These are phyloP conservation scores for Acipenser ruthenus DNA, from an alignment of 2,797 vertebrate genomes.

Conservation along the genomic window DNA sequence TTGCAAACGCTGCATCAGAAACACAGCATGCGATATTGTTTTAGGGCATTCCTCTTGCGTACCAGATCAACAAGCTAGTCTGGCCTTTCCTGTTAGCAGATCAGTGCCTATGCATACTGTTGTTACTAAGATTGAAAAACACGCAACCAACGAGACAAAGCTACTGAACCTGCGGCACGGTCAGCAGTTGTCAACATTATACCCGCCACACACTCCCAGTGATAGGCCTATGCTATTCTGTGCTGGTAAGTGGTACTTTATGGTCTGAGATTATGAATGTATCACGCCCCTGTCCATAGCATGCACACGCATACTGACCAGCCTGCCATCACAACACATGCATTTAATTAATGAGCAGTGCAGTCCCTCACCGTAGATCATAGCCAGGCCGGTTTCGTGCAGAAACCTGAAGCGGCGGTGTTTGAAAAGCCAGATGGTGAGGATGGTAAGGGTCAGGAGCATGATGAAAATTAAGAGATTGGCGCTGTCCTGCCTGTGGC, in stretches of 20 bases:
- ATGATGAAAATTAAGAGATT: constrained; percentile 86
- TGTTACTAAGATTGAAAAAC: too few relatives aligned
- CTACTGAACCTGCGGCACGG: too few relatives aligned
- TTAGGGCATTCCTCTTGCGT: too few relatives aligned
- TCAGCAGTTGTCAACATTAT: too few relatives aligned
- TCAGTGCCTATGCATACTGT: too few relatives aligned
- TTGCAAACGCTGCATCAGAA: too few relatives aligned
- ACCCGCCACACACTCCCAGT: too few relatives aligned
- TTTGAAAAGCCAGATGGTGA: constrained; percentile 89
- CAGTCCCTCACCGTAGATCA: constrained; percentile 78
- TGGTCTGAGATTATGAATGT: constrained; percentile 17
- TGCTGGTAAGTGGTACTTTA: not conserved
- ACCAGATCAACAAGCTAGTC: too few relatives aligned
- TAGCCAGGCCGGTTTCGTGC: constrained; percentile 89
- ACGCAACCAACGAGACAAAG: too few relatives aligned
- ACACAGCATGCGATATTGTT: too few relatives aligned
- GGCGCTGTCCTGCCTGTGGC: constrained; percentile 83
- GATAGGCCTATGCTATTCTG: not conserved
- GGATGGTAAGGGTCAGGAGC: constrained; percentile 85
- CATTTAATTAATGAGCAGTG: not conserved
- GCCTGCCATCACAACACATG: too few relatives aligned
- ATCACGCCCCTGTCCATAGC: constrained; percentile 7
- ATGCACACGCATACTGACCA: not conserved
- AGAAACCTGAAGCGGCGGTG: constrained; percentile 81
- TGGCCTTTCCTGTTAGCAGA: too few relatives aligned